A percentile compares a stretch with the other conserved stretches of the same genome.
These are phyloP conservation scores for Drepana arcuata DNA, from an alignment of 1,140 invertebrate species.

Conservation along the genomic window DNA sequence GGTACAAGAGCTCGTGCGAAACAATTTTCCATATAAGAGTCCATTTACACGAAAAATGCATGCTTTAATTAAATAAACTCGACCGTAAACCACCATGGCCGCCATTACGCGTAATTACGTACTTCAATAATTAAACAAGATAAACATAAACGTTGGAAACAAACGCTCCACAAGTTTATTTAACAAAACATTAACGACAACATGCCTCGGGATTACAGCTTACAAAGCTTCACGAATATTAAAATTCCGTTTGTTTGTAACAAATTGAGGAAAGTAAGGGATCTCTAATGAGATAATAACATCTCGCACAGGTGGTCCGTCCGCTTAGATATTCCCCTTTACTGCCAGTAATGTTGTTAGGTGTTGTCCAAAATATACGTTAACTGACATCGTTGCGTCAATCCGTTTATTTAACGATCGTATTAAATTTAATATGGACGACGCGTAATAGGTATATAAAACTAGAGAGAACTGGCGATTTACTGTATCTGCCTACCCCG, in stretches of 20 bases:
- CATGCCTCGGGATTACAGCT: constrained; percentile 16
- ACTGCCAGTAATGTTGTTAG: constrained; percentile 4
- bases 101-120: constrained; percentile 1
- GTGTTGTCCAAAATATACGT: too few relatives aligned
- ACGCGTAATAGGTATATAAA: too few relatives aligned
- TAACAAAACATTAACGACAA: constrained; percentile 11
- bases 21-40: too few relatives aligned
- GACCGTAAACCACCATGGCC: too few relatives aligned
- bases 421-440: too few relatives aligned
- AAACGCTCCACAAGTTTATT: constrained; percentile 10
- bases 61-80: too few relatives aligned
- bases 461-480: too few relatives aligned
- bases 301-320: constrained; percentile 35
- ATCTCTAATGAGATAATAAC: constrained; percentile 50
- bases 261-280: constrained; percentile 38
- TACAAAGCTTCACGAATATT: constrained; percentile 28
- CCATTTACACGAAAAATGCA: too few relatives aligned
- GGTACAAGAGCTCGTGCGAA: too few relatives aligned
- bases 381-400: too few relatives aligned
- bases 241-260: constrained; percentile 46
- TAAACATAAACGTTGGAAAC: constrained; percentile 11
- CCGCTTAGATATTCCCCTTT: constrained; percentile 22
- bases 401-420: too few relatives aligned
- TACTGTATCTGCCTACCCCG: too few relatives aligned
- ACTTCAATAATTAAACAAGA: constrained; percentile 8